These are phyloP conservation scores for Gadopsis marmoratus DNA, from an alignment of 2,797 vertebrate genomes.

Conservation along the genomic window DNA sequence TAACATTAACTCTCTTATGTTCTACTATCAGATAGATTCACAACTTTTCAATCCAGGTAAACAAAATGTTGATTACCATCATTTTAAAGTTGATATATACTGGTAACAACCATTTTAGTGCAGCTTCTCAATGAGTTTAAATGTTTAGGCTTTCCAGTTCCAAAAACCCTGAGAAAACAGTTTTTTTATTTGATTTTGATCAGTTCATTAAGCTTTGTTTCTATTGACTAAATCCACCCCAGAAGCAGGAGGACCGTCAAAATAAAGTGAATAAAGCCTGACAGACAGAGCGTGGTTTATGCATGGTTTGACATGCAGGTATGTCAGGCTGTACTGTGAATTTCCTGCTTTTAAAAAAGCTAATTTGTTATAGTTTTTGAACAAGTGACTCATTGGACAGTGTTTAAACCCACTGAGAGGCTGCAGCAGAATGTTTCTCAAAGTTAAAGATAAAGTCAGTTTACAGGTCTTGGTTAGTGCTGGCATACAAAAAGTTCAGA, in stretches of 20 bases:
- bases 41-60: background rate
- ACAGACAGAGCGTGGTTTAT: constrained; percentile 16
- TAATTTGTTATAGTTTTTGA: background rate
- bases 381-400: background rate
- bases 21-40: background rate
- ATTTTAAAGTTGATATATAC: background rate
- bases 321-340: background rate
- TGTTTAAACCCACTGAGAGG: background rate
- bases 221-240: background rate
- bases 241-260: background rate
- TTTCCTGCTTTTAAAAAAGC: constrained; percentile 23
- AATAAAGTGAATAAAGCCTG: background rate
- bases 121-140: background rate
- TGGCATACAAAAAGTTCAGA: background rate
- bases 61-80: background rate
- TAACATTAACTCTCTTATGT: background rate
- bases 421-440: background rate
- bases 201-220: background rate
- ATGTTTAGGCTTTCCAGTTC: background rate
- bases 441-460: background rate
- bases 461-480: background rate
- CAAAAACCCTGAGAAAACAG: background rate
- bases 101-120: background rate
- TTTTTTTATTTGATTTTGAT: background rate
- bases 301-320: background rate